Evolutionary conservation across 2,113 vertebrate genomes (phyloP), one percentile per base, ranked within the genome.

Genomic region (Spea multiplicata): DNA sequence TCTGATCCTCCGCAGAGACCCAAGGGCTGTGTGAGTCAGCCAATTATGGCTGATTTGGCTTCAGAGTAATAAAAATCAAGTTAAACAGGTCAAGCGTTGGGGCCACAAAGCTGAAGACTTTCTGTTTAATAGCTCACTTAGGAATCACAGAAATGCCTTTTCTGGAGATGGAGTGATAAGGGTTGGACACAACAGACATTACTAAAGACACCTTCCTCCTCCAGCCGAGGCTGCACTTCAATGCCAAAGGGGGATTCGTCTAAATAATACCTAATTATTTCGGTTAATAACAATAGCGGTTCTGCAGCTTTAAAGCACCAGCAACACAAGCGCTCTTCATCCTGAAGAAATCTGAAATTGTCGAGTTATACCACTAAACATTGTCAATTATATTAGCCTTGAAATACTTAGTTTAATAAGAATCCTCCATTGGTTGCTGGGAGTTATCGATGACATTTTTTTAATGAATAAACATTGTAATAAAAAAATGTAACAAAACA

Each of bases 41-140:
- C 69, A 76, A 76, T 81, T 73, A 76, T 81, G 74, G 13, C 69
- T 68, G 68, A 81, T 73, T 76, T 76, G 62, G 70, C 74, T 77
- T 72, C 74, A 76, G 74, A 45, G 75, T 61, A 52, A 76, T 73
- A 81, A 77, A 76, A 81, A 81, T 81, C 80, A 72, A 76, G 74
- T 73, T 76, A 81, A 68, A 65, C 80, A 76, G 80, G 80, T 77
- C 74, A 73, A 81, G 69, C 80, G 46, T 73, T 68, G 75, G 74
- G 69, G 80, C 74, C 74, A 52, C 71, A 45, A 8, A 80, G 77
- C 65, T 59, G 77, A 62, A 80, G 69, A 72, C 74, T 76, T 76
- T 67, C 74, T 76, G 16, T 66, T 73, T 81, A 81, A 81, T 81
- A 67, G 69, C 69, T 71, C 55, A 73, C 53, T 76, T 75, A 76